Evolutionary conservation across 1,140 invertebrate species (phyloP).

Genomic region (Phenacoccus solenopsis): DNA sequence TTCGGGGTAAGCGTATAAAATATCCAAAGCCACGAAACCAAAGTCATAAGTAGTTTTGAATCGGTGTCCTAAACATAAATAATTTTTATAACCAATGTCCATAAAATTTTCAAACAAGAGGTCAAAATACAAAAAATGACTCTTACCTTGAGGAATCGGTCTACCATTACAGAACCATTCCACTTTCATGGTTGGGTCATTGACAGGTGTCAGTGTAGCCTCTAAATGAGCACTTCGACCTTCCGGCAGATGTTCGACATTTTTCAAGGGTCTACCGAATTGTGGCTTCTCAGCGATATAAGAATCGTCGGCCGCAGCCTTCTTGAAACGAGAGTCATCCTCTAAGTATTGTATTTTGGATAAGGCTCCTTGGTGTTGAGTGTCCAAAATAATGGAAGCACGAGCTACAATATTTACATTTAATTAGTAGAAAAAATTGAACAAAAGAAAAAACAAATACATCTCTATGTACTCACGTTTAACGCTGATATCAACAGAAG

Average conservation of each 20-base stretch:
- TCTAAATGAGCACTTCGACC: constrained; percentile 89
- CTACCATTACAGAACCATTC: constrained; percentile 90
- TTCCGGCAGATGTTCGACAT: constrained; percentile 65
- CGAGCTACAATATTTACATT: constrained; percentile 51
- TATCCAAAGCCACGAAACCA: constrained; percentile 87
- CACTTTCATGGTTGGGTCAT: constrained; percentile 87
- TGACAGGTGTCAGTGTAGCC: constrained; percentile 84
- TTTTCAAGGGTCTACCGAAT: constrained; percentile 76
- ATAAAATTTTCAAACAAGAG: constrained; percentile 20
- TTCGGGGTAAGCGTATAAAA: constrained; percentile 91
- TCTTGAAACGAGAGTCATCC: constrained; percentile 64
- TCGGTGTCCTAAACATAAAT: constrained; percentile 45
- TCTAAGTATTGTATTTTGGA: constrained; percentile 86
- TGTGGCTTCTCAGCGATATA: constrained; percentile 70
- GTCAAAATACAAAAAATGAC: constrained; percentile 8
- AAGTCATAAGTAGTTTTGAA: constrained; percentile 92
- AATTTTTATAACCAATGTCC: no score
- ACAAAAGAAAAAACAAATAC: background rate
- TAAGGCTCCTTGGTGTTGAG: constrained; percentile 86
- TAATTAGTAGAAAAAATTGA: background rate
- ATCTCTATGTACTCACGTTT: constrained; percentile 51
- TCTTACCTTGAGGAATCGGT: constrained; percentile 64
- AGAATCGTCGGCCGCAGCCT: constrained; percentile 53
- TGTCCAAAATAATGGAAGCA: constrained; percentile 78
- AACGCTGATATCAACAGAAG: constrained; percentile 65